These are phyloP conservation scores for Trematomus bernacchii DNA, from an alignment of 2,797 vertebrate species.

Conservation along the genomic window DNA sequence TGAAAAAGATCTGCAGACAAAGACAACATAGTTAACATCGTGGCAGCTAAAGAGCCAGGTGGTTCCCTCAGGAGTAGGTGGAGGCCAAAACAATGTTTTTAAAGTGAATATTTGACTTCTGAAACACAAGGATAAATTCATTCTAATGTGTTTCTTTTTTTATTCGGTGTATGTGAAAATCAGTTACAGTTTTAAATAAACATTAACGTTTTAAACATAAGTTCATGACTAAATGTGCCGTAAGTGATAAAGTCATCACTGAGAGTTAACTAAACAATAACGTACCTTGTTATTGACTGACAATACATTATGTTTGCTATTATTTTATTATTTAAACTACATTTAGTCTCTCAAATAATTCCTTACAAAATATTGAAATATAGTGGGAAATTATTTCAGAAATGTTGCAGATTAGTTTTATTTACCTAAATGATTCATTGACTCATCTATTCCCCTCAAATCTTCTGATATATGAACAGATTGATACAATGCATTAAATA, in stretches of 20 bases:
- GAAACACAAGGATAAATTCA: not conserved
- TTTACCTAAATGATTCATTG: not conserved
- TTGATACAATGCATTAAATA: not conserved
- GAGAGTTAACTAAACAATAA: not conserved
- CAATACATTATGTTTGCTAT: not conserved
- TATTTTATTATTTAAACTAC: not conserved
- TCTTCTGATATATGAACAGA: not conserved
- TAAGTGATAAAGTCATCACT: not conserved
- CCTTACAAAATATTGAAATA: not conserved
- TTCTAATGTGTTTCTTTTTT: not conserved
- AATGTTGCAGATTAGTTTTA: conserved; percentile 6
- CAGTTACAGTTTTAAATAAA: no score
- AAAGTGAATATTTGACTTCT: no score
- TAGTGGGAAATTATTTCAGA: not conserved
- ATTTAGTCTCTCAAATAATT: not conserved
- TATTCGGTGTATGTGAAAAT: not conserved
- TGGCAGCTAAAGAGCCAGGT: not conserved
- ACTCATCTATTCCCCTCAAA: not conserved
- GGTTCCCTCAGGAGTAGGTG: not conserved
- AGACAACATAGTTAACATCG: not conserved
- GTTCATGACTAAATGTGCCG: not conserved
- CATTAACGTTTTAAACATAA: not conserved
- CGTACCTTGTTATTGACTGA: not conserved
- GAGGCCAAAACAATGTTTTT: not conserved
- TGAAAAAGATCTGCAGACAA: not conserved